A percentile compares a stretch with the other conserved stretches of the same genome.
phyloP scores from a whole-genome alignment of 2,797 vertebrate species.

The Pipistrellus pipistrellus region DNA sequence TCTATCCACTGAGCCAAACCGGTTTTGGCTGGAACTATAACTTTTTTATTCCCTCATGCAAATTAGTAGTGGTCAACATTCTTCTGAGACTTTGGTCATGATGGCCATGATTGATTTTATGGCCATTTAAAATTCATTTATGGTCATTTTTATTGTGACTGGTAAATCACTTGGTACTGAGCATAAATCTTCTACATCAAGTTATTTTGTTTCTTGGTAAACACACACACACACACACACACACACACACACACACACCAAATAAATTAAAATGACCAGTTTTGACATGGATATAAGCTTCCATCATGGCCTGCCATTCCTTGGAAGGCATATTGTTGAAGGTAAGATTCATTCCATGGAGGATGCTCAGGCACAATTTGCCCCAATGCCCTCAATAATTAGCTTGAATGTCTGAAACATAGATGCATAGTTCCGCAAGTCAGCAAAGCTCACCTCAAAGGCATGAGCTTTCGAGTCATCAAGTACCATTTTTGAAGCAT shows the following conservation, averaged over 20 bases:
- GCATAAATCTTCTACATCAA: conserved; percentile 30
- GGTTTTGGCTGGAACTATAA: neutral
- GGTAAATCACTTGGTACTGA: conserved; percentile 27
- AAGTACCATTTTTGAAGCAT: conserved; percentile 32
- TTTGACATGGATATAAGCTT: neutral
- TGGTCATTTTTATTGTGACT: conserved; percentile 47
- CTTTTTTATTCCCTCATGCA: conserved; percentile 43
- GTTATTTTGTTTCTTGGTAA: conserved; percentile 53
- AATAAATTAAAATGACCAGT: too few species aligned
- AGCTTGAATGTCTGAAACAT: conserved; percentile 49
- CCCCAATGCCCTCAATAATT: conserved; percentile 12
- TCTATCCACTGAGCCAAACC: too few species aligned
- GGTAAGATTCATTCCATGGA: conserved; percentile 32
- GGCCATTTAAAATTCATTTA: conserved; percentile 25
- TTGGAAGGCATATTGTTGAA: conserved; percentile 42
- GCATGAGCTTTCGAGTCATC: neutral
- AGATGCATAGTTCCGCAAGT: neutral
- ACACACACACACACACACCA: neutral
- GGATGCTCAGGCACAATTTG: conserved; percentile 38
- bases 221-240: neutral
- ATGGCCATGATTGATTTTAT: conserved; percentile 56
- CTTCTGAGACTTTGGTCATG: conserved; percentile 57
- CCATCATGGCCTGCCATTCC: neutral
- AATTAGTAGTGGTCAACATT: conserved; percentile 36
- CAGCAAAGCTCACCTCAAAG: conserved; percentile 53